Conservation (phyloP, 2,888 invertebrate species). For the Apamea epomidion region DNA sequence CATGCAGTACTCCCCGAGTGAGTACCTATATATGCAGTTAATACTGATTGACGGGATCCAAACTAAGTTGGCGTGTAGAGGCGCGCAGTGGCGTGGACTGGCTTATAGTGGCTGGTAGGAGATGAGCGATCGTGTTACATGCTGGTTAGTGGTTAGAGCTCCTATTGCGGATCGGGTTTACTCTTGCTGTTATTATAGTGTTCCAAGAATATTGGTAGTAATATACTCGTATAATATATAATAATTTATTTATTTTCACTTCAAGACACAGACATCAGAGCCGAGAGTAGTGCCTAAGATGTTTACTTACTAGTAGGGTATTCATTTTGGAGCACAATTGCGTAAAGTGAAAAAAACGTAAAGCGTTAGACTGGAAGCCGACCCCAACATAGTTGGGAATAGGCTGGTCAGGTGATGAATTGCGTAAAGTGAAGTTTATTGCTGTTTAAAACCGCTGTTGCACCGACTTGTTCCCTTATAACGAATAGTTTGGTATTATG, state of each 20-base stretch:
- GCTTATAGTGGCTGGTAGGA: background rate
- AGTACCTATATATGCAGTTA: slow-evolving; percentile 18
- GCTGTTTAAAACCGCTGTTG: background rate
- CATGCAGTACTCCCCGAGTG: slow-evolving; percentile 21
- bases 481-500: background rate
- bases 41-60: slow-evolving; percentile 49
- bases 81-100: slow-evolving; percentile 11
- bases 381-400: too few species aligned
- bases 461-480: too few species aligned
- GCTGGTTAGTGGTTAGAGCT: slow-evolving; percentile 7
- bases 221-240: too few species aligned
- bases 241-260: too few species aligned
- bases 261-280: too few species aligned
- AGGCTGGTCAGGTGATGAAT: background rate
- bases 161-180: background rate
- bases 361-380: too few species aligned
- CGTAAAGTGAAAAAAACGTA: background rate
- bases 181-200: background rate
- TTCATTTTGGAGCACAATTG: background rate
- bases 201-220: background rate
- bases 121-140: slow-evolving; percentile 32
- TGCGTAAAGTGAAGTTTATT: background rate
- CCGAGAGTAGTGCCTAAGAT: background rate
- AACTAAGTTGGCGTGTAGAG: slow-evolving; percentile 34
- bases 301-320: background rate